Evolutionary conservation across 2,888 invertebrate species (phyloP), one percentile per base, ranked within the genome.

Genomic region (Drosophila eohydei): DNA sequence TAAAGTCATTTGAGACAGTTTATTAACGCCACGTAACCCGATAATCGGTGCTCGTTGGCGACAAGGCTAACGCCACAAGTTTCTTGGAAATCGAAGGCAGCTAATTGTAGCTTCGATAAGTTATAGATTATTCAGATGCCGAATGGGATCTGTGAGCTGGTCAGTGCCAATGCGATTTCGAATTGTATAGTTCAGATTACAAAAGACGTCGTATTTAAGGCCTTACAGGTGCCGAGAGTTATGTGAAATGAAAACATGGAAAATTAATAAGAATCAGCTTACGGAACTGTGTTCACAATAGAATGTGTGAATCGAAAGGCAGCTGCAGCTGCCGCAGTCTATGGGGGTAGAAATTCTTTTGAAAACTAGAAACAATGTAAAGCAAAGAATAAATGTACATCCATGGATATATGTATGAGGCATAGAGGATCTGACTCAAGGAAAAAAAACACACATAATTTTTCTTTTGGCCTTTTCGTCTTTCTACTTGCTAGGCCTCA

Each of bases 321-420:
- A 74, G 77, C 80, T 65, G 77, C 76, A 64, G 73, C 43, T 50
- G 54, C 61, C n/a, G n/a, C 26, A 11, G 40, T 46, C 26, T 3
- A 32, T 43, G 8, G 14, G 71, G 57, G 62, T 71, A 63, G 50
- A 60, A 66, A 51, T 70, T 87, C 77, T 76, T 50, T 71, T 52
- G 77, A 82, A 82, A 75, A 76, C 71, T 80, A 77, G 70, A 85
- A 70, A 88, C 83, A 83, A 88, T 85, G 57, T 56, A 32, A 34
- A 55, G 48, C 60, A 63, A 77, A 65, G 55, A 73, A 62, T 50
- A 52, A 66, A 52, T 55, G 54, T 55, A 38, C 44, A 30, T 60
- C 46, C 16, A 28, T 40, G 28, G 0, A 9, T 48, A n/a, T 48
- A n/a, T 48, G 46, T n/a, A 28, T 14, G n/a, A 26, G 14, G n/a